phyloP scores from a whole-genome alignment of 2,113 vertebrate species.

The Lichenostomus cassidix region DNA sequence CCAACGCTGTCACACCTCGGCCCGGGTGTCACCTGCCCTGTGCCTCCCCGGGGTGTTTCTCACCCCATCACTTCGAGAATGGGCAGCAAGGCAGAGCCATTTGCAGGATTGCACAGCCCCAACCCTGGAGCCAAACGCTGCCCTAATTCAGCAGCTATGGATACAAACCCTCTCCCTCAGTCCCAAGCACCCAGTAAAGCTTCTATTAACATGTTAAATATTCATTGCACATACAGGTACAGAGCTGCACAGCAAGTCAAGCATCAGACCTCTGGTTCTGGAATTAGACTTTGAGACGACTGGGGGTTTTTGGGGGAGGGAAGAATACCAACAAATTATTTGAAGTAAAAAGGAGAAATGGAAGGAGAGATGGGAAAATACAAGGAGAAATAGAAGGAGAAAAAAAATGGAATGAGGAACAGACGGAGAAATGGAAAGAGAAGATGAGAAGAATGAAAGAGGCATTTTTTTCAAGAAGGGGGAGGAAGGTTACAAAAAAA shows the following conservation, averaged over 20 bases:
- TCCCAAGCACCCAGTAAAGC: not conserved
- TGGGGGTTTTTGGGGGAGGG: too few relatives aligned
- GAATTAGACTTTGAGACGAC: not conserved
- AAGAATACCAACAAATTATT: not conserved
- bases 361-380: not conserved
- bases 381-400: not conserved
- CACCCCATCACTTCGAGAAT: rapidly evolving
- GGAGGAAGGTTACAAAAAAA: too few relatives aligned
- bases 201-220: rapidly evolving
- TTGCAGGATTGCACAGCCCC: rapidly evolving
- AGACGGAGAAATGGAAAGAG: not conserved
- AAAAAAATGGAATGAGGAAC: not conserved
- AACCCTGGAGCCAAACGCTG: not conserved
- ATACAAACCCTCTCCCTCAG: not conserved
- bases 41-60: rapidly evolving
- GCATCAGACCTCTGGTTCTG: rapidly evolving
- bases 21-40: rapidly evolving
- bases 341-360: not conserved
- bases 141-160: rapidly evolving
- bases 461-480: not conserved
- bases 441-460: too few relatives aligned
- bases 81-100: not conserved
- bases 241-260: rapidly evolving
- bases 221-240: not conserved
- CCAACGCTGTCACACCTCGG: rapidly evolving